These are phyloP conservation scores for Drosophila pseudoananassae DNA, from an alignment of 1,140 invertebrate genomes.

Conservation along the genomic window DNA sequence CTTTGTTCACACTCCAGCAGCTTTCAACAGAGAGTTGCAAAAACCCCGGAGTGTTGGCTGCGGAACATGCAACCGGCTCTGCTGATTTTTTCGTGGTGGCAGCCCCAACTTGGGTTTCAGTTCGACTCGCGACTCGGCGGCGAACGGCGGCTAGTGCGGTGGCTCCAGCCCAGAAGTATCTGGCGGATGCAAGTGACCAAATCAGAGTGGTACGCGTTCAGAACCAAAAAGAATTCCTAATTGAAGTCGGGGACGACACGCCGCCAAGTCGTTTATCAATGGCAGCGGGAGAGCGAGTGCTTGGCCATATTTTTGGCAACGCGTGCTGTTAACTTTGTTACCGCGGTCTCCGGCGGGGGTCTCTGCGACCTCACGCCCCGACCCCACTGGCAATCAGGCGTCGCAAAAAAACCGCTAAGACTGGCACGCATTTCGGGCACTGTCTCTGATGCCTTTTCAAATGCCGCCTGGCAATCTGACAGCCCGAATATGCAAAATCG, in stretches of 20 bases:
- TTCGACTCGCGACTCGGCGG: constrained; percentile 56
- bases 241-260: constrained; percentile 11
- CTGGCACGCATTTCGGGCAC: neutral
- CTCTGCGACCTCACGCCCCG: constrained; percentile 34
- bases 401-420: neutral
- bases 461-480: constrained; percentile 19
- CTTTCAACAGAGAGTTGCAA: constrained; percentile 61
- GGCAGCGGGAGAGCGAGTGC: constrained; percentile 11
- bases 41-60: constrained; percentile 24
- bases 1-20: constrained; percentile 63
- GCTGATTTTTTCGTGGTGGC: constrained; percentile 25
- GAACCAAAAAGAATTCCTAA: constrained; percentile 8
- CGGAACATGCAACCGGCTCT: constrained; percentile 10
- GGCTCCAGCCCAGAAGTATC: neutral
- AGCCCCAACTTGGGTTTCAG: constrained; percentile 53
- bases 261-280: constrained; percentile 47
- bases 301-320: constrained; percentile 10
- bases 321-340: constrained; percentile 32
- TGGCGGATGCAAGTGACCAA: constrained; percentile 2
- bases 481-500: constrained; percentile 47
- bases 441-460: constrained; percentile 21
- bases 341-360: constrained; percentile 1
- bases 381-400: neutral
- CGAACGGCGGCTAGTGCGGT: constrained; percentile 32
- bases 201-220: constrained; percentile 46